Base-by-base conservation (phyloP, 1,140 invertebrate genomes). In the Ylistrum balloti region DNA sequence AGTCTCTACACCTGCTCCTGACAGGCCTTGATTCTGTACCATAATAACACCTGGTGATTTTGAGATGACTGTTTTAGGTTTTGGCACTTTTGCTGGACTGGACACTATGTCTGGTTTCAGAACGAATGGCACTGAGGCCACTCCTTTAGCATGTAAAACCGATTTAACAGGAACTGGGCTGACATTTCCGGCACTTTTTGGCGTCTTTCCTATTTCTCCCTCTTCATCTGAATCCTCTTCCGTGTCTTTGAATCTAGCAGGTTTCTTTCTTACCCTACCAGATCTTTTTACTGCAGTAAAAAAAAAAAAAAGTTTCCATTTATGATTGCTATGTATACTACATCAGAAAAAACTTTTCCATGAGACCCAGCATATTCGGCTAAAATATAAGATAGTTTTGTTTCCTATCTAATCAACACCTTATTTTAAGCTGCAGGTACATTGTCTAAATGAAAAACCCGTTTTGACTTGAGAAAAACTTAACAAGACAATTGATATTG, bases 201-300 rank as follows among this genome's bases (percentile, higher is more conserved):
- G 86, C 1, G 87, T 34, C 74, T 90, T 91, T 7, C 85, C 87
- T 35, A 86, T n/a, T 41, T 93, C 92, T 86, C 85, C 32, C 35
- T 92, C 91, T 34, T 45, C 45, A 33, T 88, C 90, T 15, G 90
- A 88, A 86, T 34, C 48, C 15, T 88, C 88, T 3, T 89, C 91
- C 11, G 86, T 32, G 33, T 93, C 93, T 22, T 91, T 35, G 87
- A 93, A 93, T 48, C 92, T 91, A 33, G 93, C 93, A 48, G 93
- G 93, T 89, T 93, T 93, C 87, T 93, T 93, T 33, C 93, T 92
- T 7, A 91, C 91, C 90, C 93, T 88, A 17, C 91, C 93, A n/a
- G 93, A 93, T 33, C 93, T 91, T 74, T 91, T 92, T 5, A 92
- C 93, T 93, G 38, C n/a, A 89, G 90, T 87, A 13, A 48, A 45